phyloP scores from a whole-genome alignment of 2,888 invertebrate genomes.

The Pristionchus entomophagus region DNA sequence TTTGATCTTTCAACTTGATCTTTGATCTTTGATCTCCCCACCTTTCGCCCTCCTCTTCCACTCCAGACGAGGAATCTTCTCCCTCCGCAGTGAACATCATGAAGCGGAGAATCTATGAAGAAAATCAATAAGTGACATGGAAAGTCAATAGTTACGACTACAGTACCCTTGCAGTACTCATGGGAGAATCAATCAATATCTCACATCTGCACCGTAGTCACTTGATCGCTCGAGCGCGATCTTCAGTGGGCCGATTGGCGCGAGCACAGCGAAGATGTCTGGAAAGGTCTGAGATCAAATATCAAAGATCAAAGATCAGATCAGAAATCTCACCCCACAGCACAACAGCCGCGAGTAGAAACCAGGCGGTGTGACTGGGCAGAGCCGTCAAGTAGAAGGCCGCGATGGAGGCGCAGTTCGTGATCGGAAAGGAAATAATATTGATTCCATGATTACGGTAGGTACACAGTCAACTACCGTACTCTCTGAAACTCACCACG shows the following conservation, averaged over 20 bases:
- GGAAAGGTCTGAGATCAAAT: background rate
- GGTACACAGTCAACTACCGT: background rate
- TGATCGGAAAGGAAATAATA: background rate
- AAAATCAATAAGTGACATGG: background rate
- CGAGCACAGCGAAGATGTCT: constrained; percentile 48
- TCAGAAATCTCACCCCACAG: constrained; percentile 34
- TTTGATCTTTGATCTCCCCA: background rate
- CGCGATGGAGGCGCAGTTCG: constrained; percentile 45
- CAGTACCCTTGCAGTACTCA: background rate
- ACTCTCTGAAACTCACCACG: constrained; percentile 23
- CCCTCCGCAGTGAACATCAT: constrained; percentile 40
- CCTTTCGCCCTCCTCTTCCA: background rate
- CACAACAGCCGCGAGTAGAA: constrained; percentile 32
- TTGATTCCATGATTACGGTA: background rate
- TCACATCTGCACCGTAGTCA: constrained; percentile 43
- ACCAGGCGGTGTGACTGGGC: constrained; percentile 41
- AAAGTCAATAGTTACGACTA: too few species aligned
- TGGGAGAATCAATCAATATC: background rate
- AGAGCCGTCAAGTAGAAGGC: constrained; percentile 43
- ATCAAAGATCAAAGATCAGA: background rate
- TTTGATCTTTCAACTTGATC: background rate
- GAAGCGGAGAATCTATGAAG: constrained; percentile 18
- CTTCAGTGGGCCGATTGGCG: constrained; percentile 42
- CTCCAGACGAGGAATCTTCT: background rate
- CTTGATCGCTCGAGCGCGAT: constrained; percentile 5